Conservation (phyloP, 2,888 invertebrate species). For the Geophilus truncorum region DNA sequence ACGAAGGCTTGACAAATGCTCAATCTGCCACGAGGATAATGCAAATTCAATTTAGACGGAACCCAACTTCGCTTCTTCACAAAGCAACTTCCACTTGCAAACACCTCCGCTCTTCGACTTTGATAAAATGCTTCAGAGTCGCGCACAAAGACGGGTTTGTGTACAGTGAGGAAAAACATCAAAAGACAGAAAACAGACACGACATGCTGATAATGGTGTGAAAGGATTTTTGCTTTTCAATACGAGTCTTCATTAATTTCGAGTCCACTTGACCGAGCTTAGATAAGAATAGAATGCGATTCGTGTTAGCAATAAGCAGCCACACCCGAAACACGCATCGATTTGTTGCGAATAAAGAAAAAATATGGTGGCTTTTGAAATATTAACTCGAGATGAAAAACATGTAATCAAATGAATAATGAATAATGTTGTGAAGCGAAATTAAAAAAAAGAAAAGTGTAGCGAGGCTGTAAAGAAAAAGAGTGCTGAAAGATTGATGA, state of each 20-base stretch:
- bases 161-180: not conserved
- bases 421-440: not conserved
- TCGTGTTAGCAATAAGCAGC: not conserved
- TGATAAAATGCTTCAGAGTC: not conserved
- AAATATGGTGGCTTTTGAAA: not conserved
- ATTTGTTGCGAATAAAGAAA: not conserved
- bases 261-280: not conserved
- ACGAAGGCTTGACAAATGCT: conserved; percentile 10
- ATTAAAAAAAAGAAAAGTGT: too few relatives aligned
- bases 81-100: conserved; percentile 10
- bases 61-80: not conserved
- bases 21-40: conserved; percentile 4
- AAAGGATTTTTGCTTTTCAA: not conserved
- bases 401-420: not conserved
- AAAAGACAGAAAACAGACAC: not conserved
- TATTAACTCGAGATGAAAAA: not conserved
- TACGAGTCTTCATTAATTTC: not conserved
- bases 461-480: not conserved
- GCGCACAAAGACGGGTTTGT: not conserved
- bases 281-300: not conserved
- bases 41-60: conserved; percentile 4
- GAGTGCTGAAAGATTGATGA: not conserved
- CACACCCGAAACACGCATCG: not conserved
- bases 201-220: not conserved
- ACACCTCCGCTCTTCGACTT: conserved; percentile 4